Evolutionary conservation across 1,140 invertebrate species (phyloP), one percentile per base, ranked within the genome.

Genomic region (Odontomachus brunneus): DNA sequence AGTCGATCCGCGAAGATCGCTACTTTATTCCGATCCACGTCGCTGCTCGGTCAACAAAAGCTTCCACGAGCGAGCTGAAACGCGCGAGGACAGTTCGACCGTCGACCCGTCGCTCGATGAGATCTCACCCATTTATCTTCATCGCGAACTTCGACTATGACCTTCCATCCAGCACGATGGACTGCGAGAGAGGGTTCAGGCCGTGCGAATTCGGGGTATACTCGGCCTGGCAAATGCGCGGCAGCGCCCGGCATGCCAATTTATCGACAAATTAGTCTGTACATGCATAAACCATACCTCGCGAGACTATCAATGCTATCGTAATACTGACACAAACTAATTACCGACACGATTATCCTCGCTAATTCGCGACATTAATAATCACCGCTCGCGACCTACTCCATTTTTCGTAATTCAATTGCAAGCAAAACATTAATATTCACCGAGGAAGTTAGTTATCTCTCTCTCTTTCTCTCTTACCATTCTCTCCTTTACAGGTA

Each of bases 121-220:
- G 57, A 80, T 80, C 75, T 71, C 75, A 2, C 51, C 51, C 75
- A 80, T 80, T 80, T 80, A 80, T 80, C 75, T 80, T 71, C 65
- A 71, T 80, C 65, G 65, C 14, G 22, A 14, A 78, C 53, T 80
- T 57, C 75, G 22, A 33, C 29, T 33, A 5, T 5, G 29, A 80
- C n/a, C 65, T 57, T 15, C 48, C 24, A 22, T 49, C 14, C 65
- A 22, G 9, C 22, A 33, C 53, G 60, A 71, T 80, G 51, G 65
- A 71, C 53, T 71, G 65, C 51, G 29, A 44, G 48, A 57, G 22
- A 29, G 53, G 59, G 44, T 71, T n/a, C 75, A 69, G 57, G 69
- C 65, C 65, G 59, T n/a, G n/a, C n/a, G n/a, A n/a, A n/a, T 71
- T 80, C 53, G 65, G 51, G 5, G 17, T 17, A 71, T 48, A 71